Base-by-base conservation (phyloP, 2,888 invertebrate species). In the Erebia epiphron region DNA sequence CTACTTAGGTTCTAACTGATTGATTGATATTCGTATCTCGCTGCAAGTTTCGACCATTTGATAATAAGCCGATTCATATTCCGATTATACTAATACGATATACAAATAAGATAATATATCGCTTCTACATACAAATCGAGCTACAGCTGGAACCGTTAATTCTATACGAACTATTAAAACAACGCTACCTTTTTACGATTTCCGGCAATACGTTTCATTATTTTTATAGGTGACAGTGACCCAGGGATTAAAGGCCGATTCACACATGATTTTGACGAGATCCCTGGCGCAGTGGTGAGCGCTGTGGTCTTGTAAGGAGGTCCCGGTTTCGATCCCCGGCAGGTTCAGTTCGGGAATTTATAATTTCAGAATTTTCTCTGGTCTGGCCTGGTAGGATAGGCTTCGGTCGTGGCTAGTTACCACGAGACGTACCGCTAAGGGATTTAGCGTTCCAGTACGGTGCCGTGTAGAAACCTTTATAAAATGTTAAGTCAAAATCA, bases 121-220 rank as follows among this genome's bases (percentile, higher is more conserved):
- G 14, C 46, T 62, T 70, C 58, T 46, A 58, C 72, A 67, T 70
- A 72, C 67, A 67, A 72, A 69, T 69, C 50, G 35, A 56, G 16
- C 49, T 16, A 64, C 63, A 21, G 50, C 16, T 26, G 63, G 61
- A 70, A 72, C 72, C 18, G 70, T 72, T 69, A 69, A 69, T 49
- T 26, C 26, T 46, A 8, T 49, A 18, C 18, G 41, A 66, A 18
- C 64, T 41, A 60, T 65, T 54, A 52, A 60, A 50, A 66, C 52
- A 64, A 62, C 61, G 68, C 70, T 70, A 72, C 72, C 68, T 64
- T 68, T 88, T 89, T 87, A 89, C 83, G 82, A 80, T 86, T 87
- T 89, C 87, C 88, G 80, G 82, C 77, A 76, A 78, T 75, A 71
- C 68, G 77, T 79, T 78, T 78, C 80, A 80, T 80, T 81, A 78